Base-by-base conservation (phyloP, 2,113 vertebrate species). In the Morone saxatilis region DNA sequence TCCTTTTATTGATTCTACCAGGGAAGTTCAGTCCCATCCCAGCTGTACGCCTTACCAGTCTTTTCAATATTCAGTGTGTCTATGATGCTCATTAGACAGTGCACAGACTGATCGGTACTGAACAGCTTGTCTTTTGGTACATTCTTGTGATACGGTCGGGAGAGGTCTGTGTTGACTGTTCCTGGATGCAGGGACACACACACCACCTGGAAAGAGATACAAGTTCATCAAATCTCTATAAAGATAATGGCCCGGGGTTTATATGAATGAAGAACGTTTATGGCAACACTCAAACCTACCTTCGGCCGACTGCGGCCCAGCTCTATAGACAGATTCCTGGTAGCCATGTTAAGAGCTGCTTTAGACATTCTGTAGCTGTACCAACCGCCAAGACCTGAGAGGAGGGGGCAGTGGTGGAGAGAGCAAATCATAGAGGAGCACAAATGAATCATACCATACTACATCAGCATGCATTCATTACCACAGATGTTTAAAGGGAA, bases 271-370 rank as follows among this genome's bases (percentile, higher is more conserved):
- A 0, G 13, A 17, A 31, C 17, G 38, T 3, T 57, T 9, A 6
- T 1, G 2, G 10, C 48, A 25, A 19, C 2, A 6, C 20, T 72
- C 6, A 56, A 22, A 71, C 60, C 22, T 50, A 91, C 93, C 71
- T 91, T 92, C 19, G 88, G 91, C 38, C 91, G 90, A 80, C 89
- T 77, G 77, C 87, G 85, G 14, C 91, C 83, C 76, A 94, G 80
- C 90, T 95, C 91, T 86, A 94, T 94, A 20, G 93, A 95, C 72
- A 94, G 85, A 85, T 94, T 96, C 79, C 79, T 94, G 4, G 83
- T 96, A 4, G 93, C 90, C 93, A 95, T 89, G 86, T 96, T 96
- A 40, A 96, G 92, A 36, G 93, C 94, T 74, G 91, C 90, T 93
- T 95, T 94, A 74, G 93, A 95, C 86, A 95, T 86, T 43, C 93